phyloP scores from a whole-genome alignment of 2,113 vertebrate genomes.

The Paradoxurus hermaphroditus region DNA sequence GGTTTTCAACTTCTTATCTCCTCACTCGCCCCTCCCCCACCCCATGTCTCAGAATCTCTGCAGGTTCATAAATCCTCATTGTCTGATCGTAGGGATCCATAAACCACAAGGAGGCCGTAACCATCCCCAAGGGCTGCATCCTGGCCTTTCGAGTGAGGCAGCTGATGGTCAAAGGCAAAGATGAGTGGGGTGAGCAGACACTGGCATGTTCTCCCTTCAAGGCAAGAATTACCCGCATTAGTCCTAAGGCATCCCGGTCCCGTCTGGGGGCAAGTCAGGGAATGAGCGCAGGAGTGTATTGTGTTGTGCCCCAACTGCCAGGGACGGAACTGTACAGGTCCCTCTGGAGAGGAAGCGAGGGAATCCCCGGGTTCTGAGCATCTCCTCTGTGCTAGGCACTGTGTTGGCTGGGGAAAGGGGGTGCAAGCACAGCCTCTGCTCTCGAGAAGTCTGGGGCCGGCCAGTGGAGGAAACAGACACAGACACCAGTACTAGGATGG shows the following conservation, averaged over 20 bases:
- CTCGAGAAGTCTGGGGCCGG: background rate
- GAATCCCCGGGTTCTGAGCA: background rate
- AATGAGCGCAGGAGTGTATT: background rate
- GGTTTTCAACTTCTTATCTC: background rate
- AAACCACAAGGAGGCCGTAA: slow-evolving; percentile 49
- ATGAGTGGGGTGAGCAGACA: slow-evolving; percentile 74
- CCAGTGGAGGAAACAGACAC: background rate
- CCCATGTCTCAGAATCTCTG: background rate
- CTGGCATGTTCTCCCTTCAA: background rate
- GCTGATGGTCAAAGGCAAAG: slow-evolving; percentile 36
- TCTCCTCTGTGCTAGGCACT: background rate
- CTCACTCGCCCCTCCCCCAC: background rate
- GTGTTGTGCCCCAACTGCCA: background rate
- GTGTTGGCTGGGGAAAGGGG: background rate
- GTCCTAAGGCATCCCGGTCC: background rate
- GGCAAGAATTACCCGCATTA: background rate
- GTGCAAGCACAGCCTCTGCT: background rate
- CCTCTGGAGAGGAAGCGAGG: background rate
- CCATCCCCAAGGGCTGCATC: slow-evolving; percentile 80
- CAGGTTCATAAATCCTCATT: background rate
- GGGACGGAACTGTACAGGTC: background rate
- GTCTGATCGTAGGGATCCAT: slow-evolving; percentile 62
- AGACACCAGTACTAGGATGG: background rate
- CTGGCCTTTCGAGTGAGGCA: slow-evolving; percentile 77
- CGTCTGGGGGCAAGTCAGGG: background rate